phyloP scores from a whole-genome alignment of 2,888 invertebrate genomes.

The Leptothorax acervorum region DNA sequence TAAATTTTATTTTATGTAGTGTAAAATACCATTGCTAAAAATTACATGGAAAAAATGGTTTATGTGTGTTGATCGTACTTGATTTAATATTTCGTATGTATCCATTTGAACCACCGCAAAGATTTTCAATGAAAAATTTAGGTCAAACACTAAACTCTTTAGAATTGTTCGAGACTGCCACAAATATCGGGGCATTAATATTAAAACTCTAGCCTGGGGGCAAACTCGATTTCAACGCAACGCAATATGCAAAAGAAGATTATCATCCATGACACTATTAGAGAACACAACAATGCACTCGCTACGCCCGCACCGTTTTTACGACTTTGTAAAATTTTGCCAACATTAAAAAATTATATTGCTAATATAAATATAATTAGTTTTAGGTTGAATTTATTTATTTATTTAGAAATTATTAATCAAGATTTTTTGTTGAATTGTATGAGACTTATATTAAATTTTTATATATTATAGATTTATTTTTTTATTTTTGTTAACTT shows the following conservation, averaged over 20 bases:
- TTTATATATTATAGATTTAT: background rate
- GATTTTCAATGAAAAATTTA: background rate
- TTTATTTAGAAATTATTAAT: background rate
- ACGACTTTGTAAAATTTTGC: background rate
- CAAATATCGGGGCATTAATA: slow-evolving; percentile 12
- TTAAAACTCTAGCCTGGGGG: background rate
- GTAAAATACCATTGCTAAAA: background rate
- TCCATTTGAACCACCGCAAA: background rate
- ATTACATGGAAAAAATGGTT: background rate
- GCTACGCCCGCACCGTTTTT: background rate
- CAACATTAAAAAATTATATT: background rate
- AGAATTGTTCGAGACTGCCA: background rate
- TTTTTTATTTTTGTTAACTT: background rate
- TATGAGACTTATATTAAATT: background rate
- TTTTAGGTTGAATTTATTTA: background rate
- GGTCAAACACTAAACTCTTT: background rate
- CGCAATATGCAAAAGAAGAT: background rate
- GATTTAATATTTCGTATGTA: background rate
- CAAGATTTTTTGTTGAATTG: background rate
- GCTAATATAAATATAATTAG: background rate
- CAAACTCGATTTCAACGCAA: background rate
- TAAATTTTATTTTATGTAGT: background rate
- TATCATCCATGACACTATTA: background rate
- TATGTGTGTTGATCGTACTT: background rate
- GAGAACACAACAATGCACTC: background rate